phyloP scores from a whole-genome alignment of 2,888 invertebrate species.

The Protophormia terraenovae region DNA sequence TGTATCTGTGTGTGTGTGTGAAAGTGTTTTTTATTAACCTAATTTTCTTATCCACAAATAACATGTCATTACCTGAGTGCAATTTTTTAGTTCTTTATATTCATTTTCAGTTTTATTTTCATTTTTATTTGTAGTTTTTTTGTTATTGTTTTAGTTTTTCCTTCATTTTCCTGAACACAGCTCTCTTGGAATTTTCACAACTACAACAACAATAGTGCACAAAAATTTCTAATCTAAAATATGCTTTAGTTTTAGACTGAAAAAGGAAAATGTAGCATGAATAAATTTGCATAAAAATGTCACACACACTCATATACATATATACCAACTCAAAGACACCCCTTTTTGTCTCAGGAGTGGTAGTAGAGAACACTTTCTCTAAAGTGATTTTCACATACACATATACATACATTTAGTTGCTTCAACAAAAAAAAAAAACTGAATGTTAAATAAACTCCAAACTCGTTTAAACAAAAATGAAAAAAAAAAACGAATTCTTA shows the following conservation, averaged over 20 bases:
- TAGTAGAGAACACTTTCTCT: conserved; percentile 14
- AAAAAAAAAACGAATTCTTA: not conserved
- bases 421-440: not conserved
- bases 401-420: not conserved
- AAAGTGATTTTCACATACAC: conserved; percentile 41
- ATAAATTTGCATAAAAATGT: conserved; percentile 67
- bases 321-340: too few species aligned
- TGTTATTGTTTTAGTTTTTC: conserved; percentile 40
- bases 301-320: conserved; percentile 20
- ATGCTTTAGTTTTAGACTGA: conserved; percentile 50
- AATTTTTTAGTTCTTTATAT: conserved; percentile 41
- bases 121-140: conserved; percentile 13
- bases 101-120: conserved; percentile 35
- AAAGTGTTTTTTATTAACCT: conserved; percentile 45
- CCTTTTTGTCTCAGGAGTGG: not conserved
- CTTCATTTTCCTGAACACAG: not conserved
- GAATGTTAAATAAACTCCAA: conserved; percentile 1
- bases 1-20: not conserved
- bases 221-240: conserved; percentile 60
- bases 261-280: conserved; percentile 51
- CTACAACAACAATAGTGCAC: not conserved
- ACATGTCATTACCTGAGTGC: conserved; percentile 66
- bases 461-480: conserved; percentile 3
- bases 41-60: conserved; percentile 61
- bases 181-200: conserved; percentile 33